Evolutionary conservation across 2,888 invertebrate species (phyloP), one percentile per base, ranked within the genome.

Genomic region (Boloria selene): DNA sequence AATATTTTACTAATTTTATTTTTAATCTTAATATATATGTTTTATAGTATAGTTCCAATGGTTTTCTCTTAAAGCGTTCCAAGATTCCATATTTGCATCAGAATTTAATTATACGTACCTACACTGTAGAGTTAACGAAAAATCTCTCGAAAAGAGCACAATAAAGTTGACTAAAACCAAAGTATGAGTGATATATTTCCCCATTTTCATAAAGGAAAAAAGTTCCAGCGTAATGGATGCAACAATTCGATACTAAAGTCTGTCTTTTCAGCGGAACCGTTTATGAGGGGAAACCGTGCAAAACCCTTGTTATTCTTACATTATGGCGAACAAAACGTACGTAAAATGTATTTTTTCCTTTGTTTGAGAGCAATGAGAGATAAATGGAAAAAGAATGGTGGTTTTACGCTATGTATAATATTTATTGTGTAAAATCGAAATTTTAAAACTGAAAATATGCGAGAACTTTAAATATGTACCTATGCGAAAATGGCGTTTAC

Each of bases 241-340:
- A 79, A 72, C 75, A 74, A 75, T 74, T 74, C 74, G 76, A 79
- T 83, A 80, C 78, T 77, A 79, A 79, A 77, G 75, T 74, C 72
- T 77, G 76, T 79, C 75, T 73, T 78, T 79, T 76, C 75, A 78
- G 74, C 75, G 77, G 77, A 81, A 82, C 77, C 77, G 79, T 83
- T 83, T 84, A 81, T 77, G 79, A 80, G 79, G 84, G 83, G 82
- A 76, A 72, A 75, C 77, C 65, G 74, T 71, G 72, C 74, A 76
- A 80, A 79, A 74, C 72, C 78, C 78, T 74, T 84, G 83, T 85
- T 86, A 77, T 84, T 86, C 77, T 85, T 83, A 76, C 81, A 84
- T 87, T 85, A 84, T 79, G 76, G 72, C 75, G 78, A 83, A 85
- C 81, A 83, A 85, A 84, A 84, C 80, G 77, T 75, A 76, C 70